Percentiles rank a stretch among this genome's conserved stretches.
Evolutionary conservation across 2,797 vertebrate genomes (phyloP).

Genomic region (Crax fasciolata): DNA sequence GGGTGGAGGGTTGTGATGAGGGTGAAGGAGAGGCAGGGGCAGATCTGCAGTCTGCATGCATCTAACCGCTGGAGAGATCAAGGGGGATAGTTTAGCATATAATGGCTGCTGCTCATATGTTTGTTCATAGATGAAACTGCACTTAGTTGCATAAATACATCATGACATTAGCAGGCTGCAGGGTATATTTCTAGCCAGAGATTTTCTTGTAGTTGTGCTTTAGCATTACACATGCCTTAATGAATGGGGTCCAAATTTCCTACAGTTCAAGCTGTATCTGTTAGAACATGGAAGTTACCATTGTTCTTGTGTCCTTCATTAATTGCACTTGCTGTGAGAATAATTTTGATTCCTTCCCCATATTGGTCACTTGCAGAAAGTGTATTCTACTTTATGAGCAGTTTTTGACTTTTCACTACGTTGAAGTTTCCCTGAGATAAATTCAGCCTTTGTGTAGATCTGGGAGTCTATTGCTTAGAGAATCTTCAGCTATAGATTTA

Average conservation of each 20-base stretch:
- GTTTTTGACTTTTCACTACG: neutral
- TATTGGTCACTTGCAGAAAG: neutral
- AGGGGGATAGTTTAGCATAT: neutral
- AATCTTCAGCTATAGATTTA: neutral
- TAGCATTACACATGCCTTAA: neutral
- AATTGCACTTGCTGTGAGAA: neutral
- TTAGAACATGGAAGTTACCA: neutral
- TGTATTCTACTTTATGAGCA: neutral
- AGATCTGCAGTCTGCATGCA: neutral
- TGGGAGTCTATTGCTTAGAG: neutral
- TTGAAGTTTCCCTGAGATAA: neutral
- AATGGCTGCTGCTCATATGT: neutral
- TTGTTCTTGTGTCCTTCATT: neutral
- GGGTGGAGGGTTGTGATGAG: neutral
- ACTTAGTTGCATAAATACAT: neutral
- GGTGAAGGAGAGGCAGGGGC: neutral
- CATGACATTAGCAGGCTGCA: neutral
- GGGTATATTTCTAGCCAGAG: neutral
- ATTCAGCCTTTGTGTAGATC: neutral
- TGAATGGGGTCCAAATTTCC: neutral
- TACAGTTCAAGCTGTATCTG: fast-evolving
- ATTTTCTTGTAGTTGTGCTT: neutral
- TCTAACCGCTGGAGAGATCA: neutral
- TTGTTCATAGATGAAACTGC: neutral
- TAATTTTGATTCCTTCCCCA: neutral